Percentiles rank a stretch among this genome's conserved stretches.
These are phyloP conservation scores for Pelosia muscerda DNA, from an alignment of 2,888 invertebrate species.

Conservation along the genomic window DNA sequence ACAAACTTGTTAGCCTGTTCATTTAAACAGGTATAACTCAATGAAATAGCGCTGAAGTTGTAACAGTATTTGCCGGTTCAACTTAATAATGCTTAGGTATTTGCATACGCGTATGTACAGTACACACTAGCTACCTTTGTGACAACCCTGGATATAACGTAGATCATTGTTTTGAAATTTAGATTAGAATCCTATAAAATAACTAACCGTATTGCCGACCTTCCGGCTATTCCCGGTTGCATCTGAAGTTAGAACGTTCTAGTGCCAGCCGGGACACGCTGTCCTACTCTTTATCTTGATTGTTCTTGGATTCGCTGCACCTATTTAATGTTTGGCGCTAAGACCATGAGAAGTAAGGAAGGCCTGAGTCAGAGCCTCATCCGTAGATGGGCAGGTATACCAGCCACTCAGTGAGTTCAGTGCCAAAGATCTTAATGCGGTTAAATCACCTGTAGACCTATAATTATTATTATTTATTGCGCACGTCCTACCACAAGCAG, in stretches of 20 bases:
- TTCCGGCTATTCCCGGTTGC: too few relatives aligned
- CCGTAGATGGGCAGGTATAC: too few relatives aligned
- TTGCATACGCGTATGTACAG: conserved; percentile 32
- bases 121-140: conserved; percentile 1
- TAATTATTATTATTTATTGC: too few relatives aligned
- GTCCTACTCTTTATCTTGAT: too few relatives aligned
- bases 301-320: background rate
- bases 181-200: background rate
- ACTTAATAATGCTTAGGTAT: conserved; percentile 34
- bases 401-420: too few relatives aligned
- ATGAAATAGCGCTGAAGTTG: conserved; percentile 24
- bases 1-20: conserved; percentile 19
- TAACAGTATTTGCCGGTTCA: conserved; percentile 34
- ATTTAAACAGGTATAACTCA: conserved; percentile 35
- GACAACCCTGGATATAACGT: conserved; percentile 25
- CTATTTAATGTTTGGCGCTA: background rate
- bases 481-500: too few relatives aligned
- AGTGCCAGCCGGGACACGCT: too few relatives aligned
- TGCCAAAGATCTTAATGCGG: too few relatives aligned
- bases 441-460: too few relatives aligned
- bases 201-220: background rate
- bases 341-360: too few relatives aligned
- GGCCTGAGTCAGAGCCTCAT: too few relatives aligned
- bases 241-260: too few relatives aligned
- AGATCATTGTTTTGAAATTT: conserved; percentile 19